Percentiles rank a stretch among this genome's conserved stretches.
phyloP scores from a whole-genome alignment of 2,888 invertebrate genomes.

The Machimus rusticus region DNA sequence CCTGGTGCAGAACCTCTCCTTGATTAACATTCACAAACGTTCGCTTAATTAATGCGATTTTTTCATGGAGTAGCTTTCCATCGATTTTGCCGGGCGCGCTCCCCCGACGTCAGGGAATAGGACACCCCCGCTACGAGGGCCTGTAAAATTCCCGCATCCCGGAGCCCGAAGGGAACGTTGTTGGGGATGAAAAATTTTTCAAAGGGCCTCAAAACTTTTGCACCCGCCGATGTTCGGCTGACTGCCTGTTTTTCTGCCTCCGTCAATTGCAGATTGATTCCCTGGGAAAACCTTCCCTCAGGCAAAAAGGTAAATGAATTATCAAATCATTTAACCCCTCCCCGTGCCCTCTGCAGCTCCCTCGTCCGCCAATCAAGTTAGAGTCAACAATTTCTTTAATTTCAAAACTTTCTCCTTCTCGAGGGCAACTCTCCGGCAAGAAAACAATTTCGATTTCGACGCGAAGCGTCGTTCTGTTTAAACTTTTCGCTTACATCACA shows the following conservation, averaged over 20 bases:
- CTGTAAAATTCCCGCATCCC: not conserved
- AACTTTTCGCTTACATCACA: not conserved
- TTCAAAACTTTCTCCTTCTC: constrained; percentile 13
- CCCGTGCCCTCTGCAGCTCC: not conserved
- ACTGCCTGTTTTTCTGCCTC: not conserved
- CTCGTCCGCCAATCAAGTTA: not conserved
- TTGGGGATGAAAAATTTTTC: not conserved
- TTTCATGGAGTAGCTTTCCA: constrained; percentile 13
- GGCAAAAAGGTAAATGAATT: constrained; percentile 20
- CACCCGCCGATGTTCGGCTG: not conserved
- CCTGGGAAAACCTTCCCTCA: not conserved
- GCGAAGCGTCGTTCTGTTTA: not conserved
- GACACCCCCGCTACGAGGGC: not conserved
- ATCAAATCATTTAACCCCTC: constrained; percentile 17
- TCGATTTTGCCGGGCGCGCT: not conserved
- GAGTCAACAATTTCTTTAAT: constrained; percentile 28
- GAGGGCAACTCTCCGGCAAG: not conserved
- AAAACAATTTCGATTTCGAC: not conserved
- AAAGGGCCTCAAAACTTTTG: constrained; percentile 8
- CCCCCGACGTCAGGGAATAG: not conserved
- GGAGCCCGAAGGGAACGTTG: not conserved
- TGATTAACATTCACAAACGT: constrained; percentile 29
- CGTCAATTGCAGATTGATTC: constrained; percentile 12
- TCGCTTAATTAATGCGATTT: constrained; percentile 25
- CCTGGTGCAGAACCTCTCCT: not conserved